These are phyloP conservation scores for Listronotus oregonensis DNA, from an alignment of 1,140 invertebrate species.

Conservation along the genomic window DNA sequence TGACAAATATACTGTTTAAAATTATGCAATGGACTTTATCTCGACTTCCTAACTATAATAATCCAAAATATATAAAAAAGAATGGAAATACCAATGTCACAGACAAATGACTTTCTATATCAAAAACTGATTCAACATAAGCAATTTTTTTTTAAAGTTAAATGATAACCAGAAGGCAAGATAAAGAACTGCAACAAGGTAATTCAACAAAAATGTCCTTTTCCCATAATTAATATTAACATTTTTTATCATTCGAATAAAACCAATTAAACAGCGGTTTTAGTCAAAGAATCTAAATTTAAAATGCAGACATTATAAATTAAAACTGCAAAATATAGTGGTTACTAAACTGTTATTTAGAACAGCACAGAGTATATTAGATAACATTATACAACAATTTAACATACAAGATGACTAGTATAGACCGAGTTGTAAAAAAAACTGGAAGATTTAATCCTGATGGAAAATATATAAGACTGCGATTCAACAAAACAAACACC, in stretches of 20 bases:
- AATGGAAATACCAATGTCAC: too few species aligned
- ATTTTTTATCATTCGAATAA: slow-evolving; percentile 25
- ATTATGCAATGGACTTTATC: slow-evolving; percentile 26
- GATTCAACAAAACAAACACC: neutral
- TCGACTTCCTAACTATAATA: slow-evolving; percentile 9
- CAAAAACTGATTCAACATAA: too few species aligned
- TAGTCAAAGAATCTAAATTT: slow-evolving; percentile 13
- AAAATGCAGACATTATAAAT: slow-evolving; percentile 35
- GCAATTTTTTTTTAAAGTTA: too few species aligned
- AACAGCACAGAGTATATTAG: slow-evolving; percentile 41
- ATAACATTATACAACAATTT: slow-evolving; percentile 51
- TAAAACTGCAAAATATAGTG: slow-evolving; percentile 34
- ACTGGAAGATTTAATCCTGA: slow-evolving; percentile 31
- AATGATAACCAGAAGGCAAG: too few species aligned
- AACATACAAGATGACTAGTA: slow-evolving; percentile 56
- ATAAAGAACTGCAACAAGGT: too few species aligned
- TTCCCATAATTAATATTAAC: slow-evolving; percentile 35
- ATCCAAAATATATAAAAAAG: too few species aligned
- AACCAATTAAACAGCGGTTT: slow-evolving; percentile 8
- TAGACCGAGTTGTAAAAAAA: slow-evolving; percentile 50
- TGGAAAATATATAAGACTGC: slow-evolving; percentile 14
- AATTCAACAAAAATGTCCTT: slow-evolving; percentile 34
- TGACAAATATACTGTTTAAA: slow-evolving; percentile 13
- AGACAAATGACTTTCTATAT: too few species aligned
- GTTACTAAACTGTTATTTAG: slow-evolving; percentile 29